These are phyloP conservation scores for Pogonognathellus flavescens DNA, from an alignment of 1,140 invertebrate species.

Conservation along the genomic window DNA sequence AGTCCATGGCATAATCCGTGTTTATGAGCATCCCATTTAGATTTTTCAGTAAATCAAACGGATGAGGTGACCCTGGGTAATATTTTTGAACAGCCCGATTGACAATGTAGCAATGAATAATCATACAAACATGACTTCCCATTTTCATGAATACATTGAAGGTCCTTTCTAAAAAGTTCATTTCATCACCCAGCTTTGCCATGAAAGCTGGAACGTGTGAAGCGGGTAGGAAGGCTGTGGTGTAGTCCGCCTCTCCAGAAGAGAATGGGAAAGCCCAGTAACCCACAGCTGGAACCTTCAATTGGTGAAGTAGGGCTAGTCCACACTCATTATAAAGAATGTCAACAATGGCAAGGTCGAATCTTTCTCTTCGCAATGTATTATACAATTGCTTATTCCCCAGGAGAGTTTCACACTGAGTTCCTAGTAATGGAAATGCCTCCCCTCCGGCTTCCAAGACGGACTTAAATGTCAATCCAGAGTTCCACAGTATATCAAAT, in stretches of 20 bases:
- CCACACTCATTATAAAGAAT: conserved; percentile 68
- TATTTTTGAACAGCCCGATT: conserved; percentile 66
- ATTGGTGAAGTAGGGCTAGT: conserved; percentile 65
- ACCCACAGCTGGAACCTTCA: conserved; percentile 66
- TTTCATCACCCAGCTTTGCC: conserved; percentile 67
- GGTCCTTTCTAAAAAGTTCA: conserved; percentile 67
- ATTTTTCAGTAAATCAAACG: conserved; percentile 67
- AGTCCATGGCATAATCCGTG: conserved; percentile 68
- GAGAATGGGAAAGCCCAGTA: conserved; percentile 68
- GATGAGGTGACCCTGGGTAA: conserved; percentile 67
- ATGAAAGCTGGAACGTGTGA: conserved; percentile 68
- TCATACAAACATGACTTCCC: conserved; percentile 67
- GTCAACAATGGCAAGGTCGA: conserved; percentile 67
- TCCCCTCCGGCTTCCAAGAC: conserved; percentile 60
- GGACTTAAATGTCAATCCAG: conserved; percentile 62
- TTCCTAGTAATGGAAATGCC: conserved; percentile 65
- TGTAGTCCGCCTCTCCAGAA: conserved; percentile 67
- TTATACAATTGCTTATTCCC: conserved; percentile 58
- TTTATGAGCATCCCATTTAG: conserved; percentile 69
- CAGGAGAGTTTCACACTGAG: conserved; percentile 65
- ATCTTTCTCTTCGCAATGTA: conserved; percentile 61
- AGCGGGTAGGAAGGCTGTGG: conserved; percentile 67
- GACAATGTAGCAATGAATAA: conserved; percentile 67
- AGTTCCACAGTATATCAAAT: conserved; percentile 67
- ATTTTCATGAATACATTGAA: conserved; percentile 67